These are phyloP conservation scores for Holothuria leucospilota DNA, from an alignment of 53 echinoderm and acorn worm genomes.

Conservation along the genomic window DNA sequence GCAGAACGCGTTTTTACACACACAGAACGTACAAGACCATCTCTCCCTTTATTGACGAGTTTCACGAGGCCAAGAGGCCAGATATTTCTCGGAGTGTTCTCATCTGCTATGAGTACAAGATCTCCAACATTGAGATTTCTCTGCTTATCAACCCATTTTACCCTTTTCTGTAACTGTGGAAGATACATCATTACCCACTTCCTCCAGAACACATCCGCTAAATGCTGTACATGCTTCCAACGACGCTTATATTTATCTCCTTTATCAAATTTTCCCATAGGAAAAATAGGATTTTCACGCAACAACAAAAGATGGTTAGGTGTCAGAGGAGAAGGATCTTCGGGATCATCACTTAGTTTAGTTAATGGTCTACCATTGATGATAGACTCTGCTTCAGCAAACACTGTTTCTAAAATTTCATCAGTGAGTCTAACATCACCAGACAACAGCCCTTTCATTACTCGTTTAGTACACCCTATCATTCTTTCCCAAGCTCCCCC, in stretches of 20 bases:
- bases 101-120: conserved; percentile 37
- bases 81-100: conserved; percentile 42
- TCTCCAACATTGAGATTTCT: conserved; percentile 23
- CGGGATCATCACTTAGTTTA: conserved; percentile 33
- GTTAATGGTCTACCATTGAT: conserved; percentile 47
- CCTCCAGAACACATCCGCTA: neutral
- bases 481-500: conserved; percentile 38
- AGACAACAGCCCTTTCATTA: conserved; percentile 41
- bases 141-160: conserved; percentile 37
- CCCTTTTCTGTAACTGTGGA: conserved; percentile 31
- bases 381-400: conserved; percentile 49
- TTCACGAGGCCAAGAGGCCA: conserved; percentile 49
- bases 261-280: conserved; percentile 41
- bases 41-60: conserved; percentile 24
- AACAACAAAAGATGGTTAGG: conserved; percentile 46
- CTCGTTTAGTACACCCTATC: conserved; percentile 41
- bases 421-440: conserved; percentile 39
- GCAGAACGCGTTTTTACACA: neutral
- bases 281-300: conserved; percentile 32
- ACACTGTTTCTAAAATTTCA: conserved; percentile 46
- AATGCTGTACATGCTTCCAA: conserved; percentile 35
- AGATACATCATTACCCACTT: conserved; percentile 3
- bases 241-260: neutral
- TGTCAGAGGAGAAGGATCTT: conserved; percentile 32
- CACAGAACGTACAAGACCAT: conserved; percentile 46